Conservation (phyloP, 2,888 invertebrate genomes). For the Caenorhabditis sinica region DNA sequence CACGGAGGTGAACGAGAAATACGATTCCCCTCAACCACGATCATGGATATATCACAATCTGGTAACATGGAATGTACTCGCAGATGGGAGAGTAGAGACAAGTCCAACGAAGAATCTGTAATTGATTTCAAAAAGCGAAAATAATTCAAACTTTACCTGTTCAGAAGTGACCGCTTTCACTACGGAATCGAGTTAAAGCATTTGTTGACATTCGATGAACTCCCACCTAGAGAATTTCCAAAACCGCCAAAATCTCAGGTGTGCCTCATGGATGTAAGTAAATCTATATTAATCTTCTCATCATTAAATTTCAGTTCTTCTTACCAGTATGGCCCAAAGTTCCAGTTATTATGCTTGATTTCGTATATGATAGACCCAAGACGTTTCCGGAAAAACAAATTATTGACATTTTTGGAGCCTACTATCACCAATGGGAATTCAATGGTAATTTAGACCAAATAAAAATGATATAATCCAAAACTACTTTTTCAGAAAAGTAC, state of each 20-base stretch:
- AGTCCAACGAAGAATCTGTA: conserved; percentile 8
- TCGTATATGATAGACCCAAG: too few relatives aligned
- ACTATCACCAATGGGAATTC: conserved; percentile 47
- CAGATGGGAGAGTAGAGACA: conserved; percentile 22
- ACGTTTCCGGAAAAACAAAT: not conserved
- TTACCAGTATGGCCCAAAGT: conserved; percentile 23
- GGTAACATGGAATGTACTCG: conserved; percentile 16
- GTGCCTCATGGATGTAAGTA: conserved; percentile 5
- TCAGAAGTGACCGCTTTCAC: conserved; percentile 29
- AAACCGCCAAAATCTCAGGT: conserved; percentile 32
- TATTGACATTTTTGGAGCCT: conserved; percentile 36
- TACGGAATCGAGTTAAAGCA: conserved; percentile 12
- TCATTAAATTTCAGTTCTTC: conserved; percentile 30
- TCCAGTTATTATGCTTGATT: not conserved
- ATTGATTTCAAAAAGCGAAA: not conserved
- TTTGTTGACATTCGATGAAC: not conserved
- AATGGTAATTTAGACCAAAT: not conserved
- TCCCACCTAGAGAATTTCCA: not conserved
- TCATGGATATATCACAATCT: conserved; percentile 37
- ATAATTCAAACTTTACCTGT: not conserved
- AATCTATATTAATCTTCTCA: not conserved
- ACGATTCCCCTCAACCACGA: not conserved
- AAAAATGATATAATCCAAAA: not conserved
- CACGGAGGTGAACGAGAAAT: conserved; percentile 32
- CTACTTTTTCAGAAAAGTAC: conserved; percentile 5